Conservation (phyloP, 2,797 vertebrate species). For the Myotis daubentonii region DNA sequence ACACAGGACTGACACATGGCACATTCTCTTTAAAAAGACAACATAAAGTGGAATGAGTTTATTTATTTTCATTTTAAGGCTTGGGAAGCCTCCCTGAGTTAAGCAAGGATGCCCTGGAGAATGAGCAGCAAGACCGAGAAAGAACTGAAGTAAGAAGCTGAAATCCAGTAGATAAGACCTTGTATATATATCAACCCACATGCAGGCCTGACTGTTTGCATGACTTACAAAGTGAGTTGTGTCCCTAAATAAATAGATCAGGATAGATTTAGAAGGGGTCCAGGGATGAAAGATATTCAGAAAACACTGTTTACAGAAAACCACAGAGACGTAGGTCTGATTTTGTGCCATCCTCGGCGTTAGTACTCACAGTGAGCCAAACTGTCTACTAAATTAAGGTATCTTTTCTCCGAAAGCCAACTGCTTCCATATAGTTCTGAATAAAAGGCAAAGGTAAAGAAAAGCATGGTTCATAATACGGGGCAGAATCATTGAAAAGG, state of each 20-base stretch:
- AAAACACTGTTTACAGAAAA: conserved; percentile 43
- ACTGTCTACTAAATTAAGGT: conserved; percentile 18
- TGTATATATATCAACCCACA: background rate
- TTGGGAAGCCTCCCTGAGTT: conserved; percentile 18
- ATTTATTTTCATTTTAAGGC: conserved; percentile 34
- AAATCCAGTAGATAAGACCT: background rate
- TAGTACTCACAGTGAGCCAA: background rate
- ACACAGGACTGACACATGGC: background rate
- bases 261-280: background rate
- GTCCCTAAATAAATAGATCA: conserved; percentile 11
- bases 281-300: background rate
- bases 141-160: conserved; percentile 31
- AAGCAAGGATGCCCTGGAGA: background rate
- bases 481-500: background rate
- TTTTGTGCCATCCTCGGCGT: background rate
- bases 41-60: background rate
- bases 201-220: background rate
- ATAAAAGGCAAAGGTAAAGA: conserved; percentile 38
- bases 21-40: conserved; percentile 10
- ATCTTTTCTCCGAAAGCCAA: background rate
- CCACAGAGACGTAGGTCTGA: background rate
- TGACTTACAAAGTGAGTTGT: conserved; percentile 12
- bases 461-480: background rate
- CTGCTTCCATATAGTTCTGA: conserved; percentile 41
- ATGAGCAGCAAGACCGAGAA: background rate